Evolutionary conservation across 2,797 vertebrate species (phyloP), one percentile per base, ranked within the genome.

Genomic region (Pygocentrus nattereri): DNA sequence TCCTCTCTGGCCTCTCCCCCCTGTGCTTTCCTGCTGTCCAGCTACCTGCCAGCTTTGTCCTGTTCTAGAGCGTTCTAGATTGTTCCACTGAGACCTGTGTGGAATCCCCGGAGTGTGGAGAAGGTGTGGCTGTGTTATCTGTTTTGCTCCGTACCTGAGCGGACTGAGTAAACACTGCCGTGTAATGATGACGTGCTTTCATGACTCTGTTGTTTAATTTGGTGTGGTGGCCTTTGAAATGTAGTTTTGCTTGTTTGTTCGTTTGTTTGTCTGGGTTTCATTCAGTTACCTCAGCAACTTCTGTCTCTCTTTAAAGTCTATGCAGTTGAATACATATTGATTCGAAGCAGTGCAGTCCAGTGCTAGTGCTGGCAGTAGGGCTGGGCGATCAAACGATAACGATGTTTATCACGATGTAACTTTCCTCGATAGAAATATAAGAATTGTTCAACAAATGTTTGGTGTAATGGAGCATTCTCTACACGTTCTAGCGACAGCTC

Each of bases 41-140:
- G n/a, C 54, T 62, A 30, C 68, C n/a, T 52, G 50, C 44, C 54
- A 56, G 74, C 38, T 64, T 56, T 62, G 56, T 76, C 56, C 47
- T 79, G 31, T 34, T 80, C 54, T 62, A 68, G 23, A 81, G 34
- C 44, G 70, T 19, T 71, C 78, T 65, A 50, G 64, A 74, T 79
- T 64, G 79, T 78, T 78, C 70, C 27, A 52, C 31, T 56, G 67
- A 34, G 70, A 50, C 12, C 13, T 50, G 44, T 41, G 76, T 74
- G 76, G n/a, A 27, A 69, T 74, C 58, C 25, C 44, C 44, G 50
- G 71, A 49, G 44, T 75, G 59, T 18, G 18, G 54, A 23, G 3
- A 70, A 77, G 65, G 74, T 78, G 82, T 80, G 81, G 52, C 59
- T 44, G 58, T 67, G 58, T 74, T 81, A 76, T 76, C 67, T 34